Evolutionary conservation across 2,797 vertebrate species (phyloP), one percentile per base, ranked within the genome.

Genomic region (Premnoplex brunnescens): DNA sequence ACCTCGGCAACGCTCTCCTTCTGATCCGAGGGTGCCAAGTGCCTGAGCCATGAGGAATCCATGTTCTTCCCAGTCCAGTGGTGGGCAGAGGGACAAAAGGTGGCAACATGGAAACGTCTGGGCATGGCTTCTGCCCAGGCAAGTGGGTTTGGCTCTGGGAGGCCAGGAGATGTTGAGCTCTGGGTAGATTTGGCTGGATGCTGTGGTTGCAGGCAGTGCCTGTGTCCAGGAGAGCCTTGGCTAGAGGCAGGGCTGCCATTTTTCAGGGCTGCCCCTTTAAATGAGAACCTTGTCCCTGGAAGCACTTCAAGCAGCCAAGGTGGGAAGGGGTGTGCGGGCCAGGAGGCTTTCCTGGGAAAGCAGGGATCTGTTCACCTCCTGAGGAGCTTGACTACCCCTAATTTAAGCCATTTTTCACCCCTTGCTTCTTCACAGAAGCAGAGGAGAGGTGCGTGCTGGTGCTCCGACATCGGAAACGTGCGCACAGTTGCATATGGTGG

Each of bases 181-280:
- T 36, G 85, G 39, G 30, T 39, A 30, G 37, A 19, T 91, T 56
- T 79, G 77, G 17, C 56, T 2, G 8, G 63, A 60, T 74, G 77
- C 20, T 86, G 72, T 6, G 7, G n/a, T 55, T 82, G 52, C 46
- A 28, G 54, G 52, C 74, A 91, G 76, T 46, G 34, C 67, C 56
- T 0, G 1, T 5, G 8, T 73, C 80, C 83, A 85, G n/a, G 22
- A 62, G 55, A 86, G 71, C 74, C 48, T 72, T 1, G 0, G 59
- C 56, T 91, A 30, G n/a, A 62, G 71, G 54, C 56, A 78, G 58
- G 51, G 69, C 73, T 96, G 88, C 88, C 74, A 66, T 93, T 85
- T 89, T 75, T 80, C 78, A 62, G 36, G 30, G 68, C 87, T 96
- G 66, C 23, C 76, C 58, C 93, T 96, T 96, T 97, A 93, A 96